phyloP scores from a whole-genome alignment of 2,113 vertebrate species.

The Entomyzon cyanotis region DNA sequence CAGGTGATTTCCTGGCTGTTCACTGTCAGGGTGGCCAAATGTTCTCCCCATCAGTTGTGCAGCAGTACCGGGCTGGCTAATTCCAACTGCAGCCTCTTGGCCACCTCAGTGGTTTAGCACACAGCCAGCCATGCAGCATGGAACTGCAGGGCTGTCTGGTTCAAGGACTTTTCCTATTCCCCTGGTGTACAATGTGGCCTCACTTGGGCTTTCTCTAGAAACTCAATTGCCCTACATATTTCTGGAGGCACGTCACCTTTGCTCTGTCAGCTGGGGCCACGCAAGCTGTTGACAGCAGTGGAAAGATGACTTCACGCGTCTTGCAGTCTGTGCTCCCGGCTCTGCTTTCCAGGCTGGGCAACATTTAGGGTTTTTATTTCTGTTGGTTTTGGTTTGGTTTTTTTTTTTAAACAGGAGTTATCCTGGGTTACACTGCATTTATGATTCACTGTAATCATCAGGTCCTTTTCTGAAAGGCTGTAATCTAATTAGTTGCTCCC shows the following conservation, averaged over 20 bases:
- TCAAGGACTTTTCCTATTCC: neutral
- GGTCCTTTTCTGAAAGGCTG: neutral
- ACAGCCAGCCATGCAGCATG: neutral
- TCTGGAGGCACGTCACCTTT: conserved; percentile 9
- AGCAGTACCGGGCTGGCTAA: neutral
- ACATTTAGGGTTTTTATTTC: neutral
- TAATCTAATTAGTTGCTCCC: neutral
- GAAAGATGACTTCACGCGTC: conserved; percentile 29
- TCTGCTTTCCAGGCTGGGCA: conserved; percentile 29
- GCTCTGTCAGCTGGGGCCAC: neutral
- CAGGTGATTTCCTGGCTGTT: neutral
- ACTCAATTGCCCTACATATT: conserved; percentile 30
- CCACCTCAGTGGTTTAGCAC: neutral
- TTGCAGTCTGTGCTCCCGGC: neutral
- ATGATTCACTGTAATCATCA: conserved; percentile 10
- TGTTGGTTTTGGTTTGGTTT: neutral
- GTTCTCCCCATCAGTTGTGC: neutral
- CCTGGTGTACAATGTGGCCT: neutral
- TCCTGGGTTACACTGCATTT: neutral
- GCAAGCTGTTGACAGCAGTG: conserved; percentile 30
- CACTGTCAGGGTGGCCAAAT: fast-evolving
- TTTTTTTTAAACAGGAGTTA: neutral
- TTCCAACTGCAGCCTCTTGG: neutral
- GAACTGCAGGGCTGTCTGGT: neutral
- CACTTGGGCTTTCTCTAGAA: conserved; percentile 9